phyloP scores from a whole-genome alignment of 2,797 vertebrate genomes.

The Poliocrania exsul region DNA sequence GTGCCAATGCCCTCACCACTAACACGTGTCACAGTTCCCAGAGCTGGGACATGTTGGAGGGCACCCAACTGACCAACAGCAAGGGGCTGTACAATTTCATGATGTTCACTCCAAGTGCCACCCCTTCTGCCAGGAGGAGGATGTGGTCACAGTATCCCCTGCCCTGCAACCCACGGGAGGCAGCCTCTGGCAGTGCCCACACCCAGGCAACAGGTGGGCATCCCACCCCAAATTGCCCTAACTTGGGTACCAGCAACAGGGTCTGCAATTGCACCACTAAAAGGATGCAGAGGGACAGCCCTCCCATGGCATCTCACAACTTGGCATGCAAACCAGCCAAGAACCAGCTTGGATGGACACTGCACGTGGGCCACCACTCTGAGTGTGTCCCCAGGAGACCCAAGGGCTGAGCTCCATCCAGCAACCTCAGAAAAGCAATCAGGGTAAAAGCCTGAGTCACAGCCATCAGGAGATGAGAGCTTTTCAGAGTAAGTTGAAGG shows the following conservation, averaged over 20 bases:
- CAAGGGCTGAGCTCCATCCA: not conserved
- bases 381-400: not conserved
- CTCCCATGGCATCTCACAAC: not conserved
- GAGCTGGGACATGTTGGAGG: not conserved
- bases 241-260: not conserved
- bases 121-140: fast-evolving
- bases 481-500: not conserved
- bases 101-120: not conserved
- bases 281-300: not conserved
- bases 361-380: fast-evolving
- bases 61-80: not conserved
- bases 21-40: fast-evolving
- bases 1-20: not conserved
- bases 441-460: slow-evolving; percentile 11
- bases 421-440: not conserved
- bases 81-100: not conserved
- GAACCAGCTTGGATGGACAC: not conserved
- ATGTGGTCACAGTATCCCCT: not conserved
- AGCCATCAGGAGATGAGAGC: not conserved
- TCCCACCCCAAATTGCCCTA: not conserved
- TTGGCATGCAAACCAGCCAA: not conserved
- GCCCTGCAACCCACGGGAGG: not conserved
- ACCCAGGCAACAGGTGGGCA: not conserved
- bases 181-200: not conserved
- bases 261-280: not conserved